These are phyloP conservation scores for Raphicerus campestris DNA, from an alignment of 2,113 vertebrate genomes.

Conservation along the genomic window DNA sequence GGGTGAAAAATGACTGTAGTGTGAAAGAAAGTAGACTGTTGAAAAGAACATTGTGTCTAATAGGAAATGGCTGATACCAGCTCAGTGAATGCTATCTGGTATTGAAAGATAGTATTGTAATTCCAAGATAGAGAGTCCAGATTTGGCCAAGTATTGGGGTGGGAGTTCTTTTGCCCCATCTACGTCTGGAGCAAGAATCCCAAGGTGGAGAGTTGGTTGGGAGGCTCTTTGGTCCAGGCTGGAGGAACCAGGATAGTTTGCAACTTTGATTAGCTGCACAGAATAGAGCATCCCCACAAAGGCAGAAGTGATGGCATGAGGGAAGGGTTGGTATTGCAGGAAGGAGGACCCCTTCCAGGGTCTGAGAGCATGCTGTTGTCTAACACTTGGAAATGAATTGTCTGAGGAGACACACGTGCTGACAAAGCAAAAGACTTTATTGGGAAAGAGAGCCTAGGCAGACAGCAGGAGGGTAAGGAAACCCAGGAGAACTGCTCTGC, in stretches of 20 bases:
- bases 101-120: conserved; percentile 27
- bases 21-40: conserved; percentile 72
- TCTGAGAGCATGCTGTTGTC: not conserved
- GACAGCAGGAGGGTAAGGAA: not conserved
- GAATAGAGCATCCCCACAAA: not conserved
- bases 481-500: not conserved
- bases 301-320: not conserved
- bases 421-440: not conserved
- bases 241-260: not conserved
- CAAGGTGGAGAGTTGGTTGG: not conserved
- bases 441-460: not conserved
- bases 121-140: not conserved
- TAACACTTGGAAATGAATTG: not conserved
- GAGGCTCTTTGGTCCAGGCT: not conserved
- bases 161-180: not conserved
- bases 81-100: conserved; percentile 61
- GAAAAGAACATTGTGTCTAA: conserved; percentile 75
- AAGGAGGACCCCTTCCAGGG: not conserved
- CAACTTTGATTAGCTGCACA: not conserved
- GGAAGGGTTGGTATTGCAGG: not conserved
- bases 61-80: conserved; percentile 70
- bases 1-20: conserved; percentile 81
- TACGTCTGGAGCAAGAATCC: not conserved
- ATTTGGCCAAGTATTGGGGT: not conserved
- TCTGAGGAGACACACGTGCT: not conserved